Percentiles rank a stretch among this genome's conserved stretches.
phyloP scores from a whole-genome alignment of 37 sponge, comb jelly and placozoan species.

The Spongia lamella region DNA sequence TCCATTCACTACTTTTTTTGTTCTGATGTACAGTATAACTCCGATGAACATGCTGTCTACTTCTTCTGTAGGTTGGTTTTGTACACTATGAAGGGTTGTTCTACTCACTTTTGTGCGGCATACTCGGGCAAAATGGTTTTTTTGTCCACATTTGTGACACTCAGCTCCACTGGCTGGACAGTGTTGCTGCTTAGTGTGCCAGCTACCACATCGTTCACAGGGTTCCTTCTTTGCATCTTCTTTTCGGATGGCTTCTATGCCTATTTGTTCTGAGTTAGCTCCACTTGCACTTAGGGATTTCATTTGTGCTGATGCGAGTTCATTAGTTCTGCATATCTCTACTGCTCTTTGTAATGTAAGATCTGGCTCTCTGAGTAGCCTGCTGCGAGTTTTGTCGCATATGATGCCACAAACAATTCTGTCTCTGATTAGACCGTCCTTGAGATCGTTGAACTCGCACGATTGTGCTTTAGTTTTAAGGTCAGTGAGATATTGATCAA shows the following conservation, averaged over 20 bases:
- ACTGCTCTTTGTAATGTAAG: neutral
- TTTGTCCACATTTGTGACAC: neutral
- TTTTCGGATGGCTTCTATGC: neutral
- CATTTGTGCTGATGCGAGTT: neutral
- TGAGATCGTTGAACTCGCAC: neutral
- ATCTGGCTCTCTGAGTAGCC: neutral
- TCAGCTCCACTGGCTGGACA: neutral
- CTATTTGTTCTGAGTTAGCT: neutral
- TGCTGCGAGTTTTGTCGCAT: neutral
- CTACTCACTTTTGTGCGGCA: slow-evolving; percentile 1
- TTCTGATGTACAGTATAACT: too few species aligned
- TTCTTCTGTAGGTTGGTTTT: too few species aligned
- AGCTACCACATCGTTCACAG: neutral
- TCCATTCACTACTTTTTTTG: too few species aligned
- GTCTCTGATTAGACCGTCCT: neutral
- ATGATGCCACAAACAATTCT: slow-evolving; percentile 1
- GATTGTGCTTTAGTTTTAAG: neutral
- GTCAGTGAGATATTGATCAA: slow-evolving; percentile 10
- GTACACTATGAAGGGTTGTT: too few species aligned
- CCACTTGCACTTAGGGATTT: neutral
- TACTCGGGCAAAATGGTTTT: neutral
- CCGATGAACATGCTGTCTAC: too few species aligned
- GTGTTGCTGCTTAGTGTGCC: neutral
- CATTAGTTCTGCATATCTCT: neutral
- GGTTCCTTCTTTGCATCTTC: neutral